These are phyloP conservation scores for Tiaroga cobitis DNA, from an alignment of 2,797 vertebrate species.

Conservation along the genomic window DNA sequence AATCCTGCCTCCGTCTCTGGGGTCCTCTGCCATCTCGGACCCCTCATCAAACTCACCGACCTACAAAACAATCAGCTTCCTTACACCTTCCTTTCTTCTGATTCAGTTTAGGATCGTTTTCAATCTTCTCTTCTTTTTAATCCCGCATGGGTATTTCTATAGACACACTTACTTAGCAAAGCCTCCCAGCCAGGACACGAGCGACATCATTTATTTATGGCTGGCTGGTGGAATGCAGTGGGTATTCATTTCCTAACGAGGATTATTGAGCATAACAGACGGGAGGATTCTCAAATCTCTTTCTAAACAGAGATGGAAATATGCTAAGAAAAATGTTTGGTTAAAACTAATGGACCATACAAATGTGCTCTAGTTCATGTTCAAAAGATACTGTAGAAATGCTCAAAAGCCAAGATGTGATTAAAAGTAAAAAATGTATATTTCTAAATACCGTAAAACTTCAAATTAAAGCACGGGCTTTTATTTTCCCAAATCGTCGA, in stretches of 20 bases:
- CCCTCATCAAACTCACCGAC: conserved; percentile 7
- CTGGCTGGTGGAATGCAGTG: conserved; percentile 15
- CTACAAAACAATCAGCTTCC: conserved; percentile 51
- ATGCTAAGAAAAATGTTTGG: conserved; percentile 25
- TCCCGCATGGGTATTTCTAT: conserved; percentile 41
- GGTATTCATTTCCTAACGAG: conserved; percentile 63
- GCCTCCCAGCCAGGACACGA: conserved; percentile 21
- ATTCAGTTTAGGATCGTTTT: conserved; percentile 30
- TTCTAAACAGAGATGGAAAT: conserved; percentile 43
- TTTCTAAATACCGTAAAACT: too few species aligned
- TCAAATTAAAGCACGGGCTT: too few species aligned
- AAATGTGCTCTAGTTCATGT: not conserved
- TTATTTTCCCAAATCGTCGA: too few species aligned
- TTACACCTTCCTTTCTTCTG: conserved; percentile 15
- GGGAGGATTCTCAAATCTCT: conserved; percentile 29
- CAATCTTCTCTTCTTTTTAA: conserved; percentile 30
- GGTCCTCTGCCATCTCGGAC: conserved; percentile 2
- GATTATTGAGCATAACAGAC: conserved; percentile 34
- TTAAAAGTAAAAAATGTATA: not conserved
- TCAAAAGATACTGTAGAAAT: not conserved
- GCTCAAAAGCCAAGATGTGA: not conserved
- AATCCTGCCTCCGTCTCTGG: conserved; percentile 36
- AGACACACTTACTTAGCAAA: conserved; percentile 30
- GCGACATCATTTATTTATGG: conserved; percentile 29
- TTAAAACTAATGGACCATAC: conserved; percentile 21